These are phyloP conservation scores for Tamandua tetradactyla DNA, from an alignment of 2,797 vertebrate genomes.

Conservation along the genomic window DNA sequence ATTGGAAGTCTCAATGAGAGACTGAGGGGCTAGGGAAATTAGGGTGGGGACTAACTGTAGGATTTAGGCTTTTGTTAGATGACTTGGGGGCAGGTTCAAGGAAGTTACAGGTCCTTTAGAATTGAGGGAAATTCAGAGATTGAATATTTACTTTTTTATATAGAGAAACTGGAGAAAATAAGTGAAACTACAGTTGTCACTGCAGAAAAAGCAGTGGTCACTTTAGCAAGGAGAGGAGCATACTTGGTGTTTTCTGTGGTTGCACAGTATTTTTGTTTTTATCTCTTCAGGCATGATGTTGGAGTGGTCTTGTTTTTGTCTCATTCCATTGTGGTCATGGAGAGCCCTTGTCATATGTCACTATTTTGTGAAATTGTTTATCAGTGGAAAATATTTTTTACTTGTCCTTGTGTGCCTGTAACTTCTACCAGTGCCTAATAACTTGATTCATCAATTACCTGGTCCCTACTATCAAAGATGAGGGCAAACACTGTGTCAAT, in stretches of 20 bases:
- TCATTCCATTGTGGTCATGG: not conserved
- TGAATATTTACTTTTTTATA: not conserved
- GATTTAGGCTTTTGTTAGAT: not conserved
- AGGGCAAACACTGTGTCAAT: not conserved
- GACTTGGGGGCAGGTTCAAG: not conserved
- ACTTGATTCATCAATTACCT: not conserved
- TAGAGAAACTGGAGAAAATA: not conserved
- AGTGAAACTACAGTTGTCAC: not conserved
- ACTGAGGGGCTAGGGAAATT: too few relatives aligned
- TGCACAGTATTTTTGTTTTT: not conserved
- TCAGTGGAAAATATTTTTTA: not conserved
- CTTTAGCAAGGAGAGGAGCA: not conserved
- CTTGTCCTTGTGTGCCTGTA: not conserved
- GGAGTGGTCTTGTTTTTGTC: not conserved
- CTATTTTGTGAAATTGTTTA: not conserved
- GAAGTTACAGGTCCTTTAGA: not conserved
- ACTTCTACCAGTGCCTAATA: not conserved
- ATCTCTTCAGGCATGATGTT: not conserved
- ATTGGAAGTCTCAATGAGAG: not conserved
- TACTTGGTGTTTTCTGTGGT: not conserved
- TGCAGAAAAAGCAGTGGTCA: not conserved
- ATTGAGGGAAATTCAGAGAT: not conserved
- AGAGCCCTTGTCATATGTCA: not conserved
- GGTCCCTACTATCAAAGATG: not conserved
- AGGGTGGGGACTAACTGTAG: too few relatives aligned